Percentiles rank a stretch among this genome's conserved stretches.
Evolutionary conservation across 2,113 vertebrate species (phyloP).

Genomic region (Martes martes): DNA sequence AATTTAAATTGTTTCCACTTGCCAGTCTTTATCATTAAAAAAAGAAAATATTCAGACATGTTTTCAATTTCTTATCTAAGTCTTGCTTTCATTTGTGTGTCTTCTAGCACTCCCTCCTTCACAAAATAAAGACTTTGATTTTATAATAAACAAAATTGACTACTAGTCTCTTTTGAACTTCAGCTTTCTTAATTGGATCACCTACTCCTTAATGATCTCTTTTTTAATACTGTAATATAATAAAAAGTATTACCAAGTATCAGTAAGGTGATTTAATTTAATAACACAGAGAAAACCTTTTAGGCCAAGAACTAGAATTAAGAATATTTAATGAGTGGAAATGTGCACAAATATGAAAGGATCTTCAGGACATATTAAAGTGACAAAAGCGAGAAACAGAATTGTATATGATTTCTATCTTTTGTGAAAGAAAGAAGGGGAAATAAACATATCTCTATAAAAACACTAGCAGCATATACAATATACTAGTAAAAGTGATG

Average conservation of each 20-base stretch:
- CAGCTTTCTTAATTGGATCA: not conserved
- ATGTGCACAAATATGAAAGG: not conserved
- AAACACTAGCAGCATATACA: not conserved
- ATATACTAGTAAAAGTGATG: not conserved
- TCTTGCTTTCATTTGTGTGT: not conserved
- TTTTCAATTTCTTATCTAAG: not conserved
- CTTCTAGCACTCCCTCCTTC: not conserved
- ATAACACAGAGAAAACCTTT: not conserved
- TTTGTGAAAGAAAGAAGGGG: not conserved
- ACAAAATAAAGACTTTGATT: not conserved
- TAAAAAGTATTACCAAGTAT: not conserved
- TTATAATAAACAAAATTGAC: not conserved
- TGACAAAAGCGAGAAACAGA: not conserved
- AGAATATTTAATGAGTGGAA: not conserved
- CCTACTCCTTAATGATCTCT: not conserved
- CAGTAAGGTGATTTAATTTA: not conserved
- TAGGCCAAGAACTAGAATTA: not conserved
- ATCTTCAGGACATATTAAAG: not conserved
- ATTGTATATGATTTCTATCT: not conserved
- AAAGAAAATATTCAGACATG: not conserved
- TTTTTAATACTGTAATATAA: not conserved
- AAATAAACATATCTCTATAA: not conserved
- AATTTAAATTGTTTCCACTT: not conserved
- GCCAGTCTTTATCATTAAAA: not conserved
- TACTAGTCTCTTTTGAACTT: not conserved